phyloP scores from a whole-genome alignment of 2,888 invertebrate genomes.

The Protodeltote pygarga region DNA sequence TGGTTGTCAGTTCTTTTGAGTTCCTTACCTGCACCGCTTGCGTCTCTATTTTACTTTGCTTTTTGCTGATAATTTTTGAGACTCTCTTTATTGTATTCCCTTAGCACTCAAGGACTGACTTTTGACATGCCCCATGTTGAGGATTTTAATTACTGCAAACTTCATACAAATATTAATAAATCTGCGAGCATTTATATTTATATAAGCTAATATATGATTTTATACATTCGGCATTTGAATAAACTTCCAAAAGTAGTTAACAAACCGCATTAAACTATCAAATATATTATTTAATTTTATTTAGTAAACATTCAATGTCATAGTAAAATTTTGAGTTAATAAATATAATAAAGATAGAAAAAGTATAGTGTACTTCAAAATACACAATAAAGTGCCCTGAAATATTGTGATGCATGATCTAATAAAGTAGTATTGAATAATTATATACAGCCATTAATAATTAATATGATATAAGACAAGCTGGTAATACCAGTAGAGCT shows the following conservation, averaged over 20 bases:
- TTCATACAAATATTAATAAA: conserved; percentile 1
- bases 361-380: conserved; percentile 25
- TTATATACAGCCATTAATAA: conserved; percentile 38
- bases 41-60: too few species aligned
- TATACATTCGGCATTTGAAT: conserved; percentile 29
- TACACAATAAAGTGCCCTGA: conserved; percentile 34
- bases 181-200: conserved; percentile 17
- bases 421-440: conserved; percentile 33
- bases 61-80: too few species aligned
- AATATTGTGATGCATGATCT: conserved; percentile 46
- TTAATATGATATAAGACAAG: conserved; percentile 47
- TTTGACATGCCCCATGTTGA: too few species aligned
- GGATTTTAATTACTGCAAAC: conserved; percentile 1
- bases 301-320: conserved; percentile 14
- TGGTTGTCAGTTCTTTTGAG: too few species aligned
- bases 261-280: conserved; percentile 50
- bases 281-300: conserved; percentile 29
- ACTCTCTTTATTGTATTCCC: too few species aligned
- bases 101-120: too few species aligned
- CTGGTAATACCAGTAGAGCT: conserved; percentile 58
- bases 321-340: too few species aligned
- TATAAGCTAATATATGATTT: conserved; percentile 22
- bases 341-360: conserved; percentile 17
- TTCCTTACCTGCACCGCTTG: too few species aligned
- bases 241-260: conserved; percentile 50